These are phyloP conservation scores for Dendrocincla fuliginosa DNA, from an alignment of 2,797 vertebrate species.

Conservation along the genomic window DNA sequence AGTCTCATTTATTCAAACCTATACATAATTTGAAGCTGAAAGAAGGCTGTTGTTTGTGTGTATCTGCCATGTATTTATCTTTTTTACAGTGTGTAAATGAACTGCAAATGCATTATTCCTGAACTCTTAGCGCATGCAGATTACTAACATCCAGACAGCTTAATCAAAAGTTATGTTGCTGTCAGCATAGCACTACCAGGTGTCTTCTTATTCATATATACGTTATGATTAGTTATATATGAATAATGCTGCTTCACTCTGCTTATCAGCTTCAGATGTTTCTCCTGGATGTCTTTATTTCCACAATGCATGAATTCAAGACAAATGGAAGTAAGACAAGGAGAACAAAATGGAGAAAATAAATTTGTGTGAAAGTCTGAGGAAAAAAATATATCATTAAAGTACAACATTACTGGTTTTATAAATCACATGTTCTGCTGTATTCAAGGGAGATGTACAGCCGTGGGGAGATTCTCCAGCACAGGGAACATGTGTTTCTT, in stretches of 20 bases:
- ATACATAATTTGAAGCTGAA: background rate
- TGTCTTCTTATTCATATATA: conserved; percentile 2
- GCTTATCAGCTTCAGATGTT: conserved; percentile 32
- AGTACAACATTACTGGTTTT: background rate
- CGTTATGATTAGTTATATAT: conserved; percentile 56
- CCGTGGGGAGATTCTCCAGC: background rate
- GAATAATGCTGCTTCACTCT: conserved; percentile 51
- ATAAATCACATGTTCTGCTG: background rate
- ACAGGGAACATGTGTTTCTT: background rate
- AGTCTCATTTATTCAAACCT: background rate
- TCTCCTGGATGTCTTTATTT: conserved; percentile 61
- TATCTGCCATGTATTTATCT: conserved; percentile 45
- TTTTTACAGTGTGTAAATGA: conserved; percentile 8
- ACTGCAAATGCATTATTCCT: conserved; percentile 33
- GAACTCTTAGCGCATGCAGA: conserved; percentile 35
- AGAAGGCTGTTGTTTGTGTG: background rate
- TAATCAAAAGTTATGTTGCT: conserved; percentile 61
- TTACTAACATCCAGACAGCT: conserved; percentile 19
- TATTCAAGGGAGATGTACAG: background rate
- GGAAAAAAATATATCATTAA: background rate
- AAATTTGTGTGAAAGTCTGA: background rate
- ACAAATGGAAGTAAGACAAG: conserved; percentile 13
- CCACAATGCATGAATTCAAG: conserved; percentile 22
- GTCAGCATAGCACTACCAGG: background rate
- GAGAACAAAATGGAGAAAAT: conserved; percentile 18